A percentile compares a stretch with the other conserved stretches of the same genome.
These are phyloP conservation scores for Vesta saturnalis DNA, from an alignment of 2,888 invertebrate species.

Conservation along the genomic window DNA sequence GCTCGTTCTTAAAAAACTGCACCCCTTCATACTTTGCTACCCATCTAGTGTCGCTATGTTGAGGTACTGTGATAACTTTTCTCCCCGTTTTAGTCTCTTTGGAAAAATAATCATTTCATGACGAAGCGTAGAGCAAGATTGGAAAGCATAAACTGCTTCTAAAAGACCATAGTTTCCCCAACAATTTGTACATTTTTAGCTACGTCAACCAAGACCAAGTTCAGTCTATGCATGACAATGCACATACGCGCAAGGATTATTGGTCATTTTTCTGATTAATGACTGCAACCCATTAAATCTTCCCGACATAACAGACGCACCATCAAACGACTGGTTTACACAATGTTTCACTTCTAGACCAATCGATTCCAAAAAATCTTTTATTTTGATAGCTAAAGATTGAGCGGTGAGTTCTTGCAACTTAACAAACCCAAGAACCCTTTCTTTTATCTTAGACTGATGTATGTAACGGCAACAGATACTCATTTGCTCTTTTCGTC, in stretches of 20 bases:
- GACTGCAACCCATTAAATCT: no score
- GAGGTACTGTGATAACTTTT: no score
- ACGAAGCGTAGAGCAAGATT: no score
- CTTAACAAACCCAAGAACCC: not conserved
- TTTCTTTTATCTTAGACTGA: not conserved
- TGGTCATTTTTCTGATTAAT: not conserved
- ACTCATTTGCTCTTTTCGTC: not conserved
- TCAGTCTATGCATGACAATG: not conserved
- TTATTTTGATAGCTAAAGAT: not conserved
- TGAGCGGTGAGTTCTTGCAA: not conserved
- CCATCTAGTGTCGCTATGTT: no score
- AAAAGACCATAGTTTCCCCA: no score
- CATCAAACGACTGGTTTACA: not conserved
- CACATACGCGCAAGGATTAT: slow-evolving; percentile 29
- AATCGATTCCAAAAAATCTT: not conserved
- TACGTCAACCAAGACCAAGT: not conserved
- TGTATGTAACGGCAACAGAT: not conserved
- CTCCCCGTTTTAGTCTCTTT: no score
- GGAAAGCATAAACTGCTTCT: no score
- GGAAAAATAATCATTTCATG: no score
- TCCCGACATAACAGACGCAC: not conserved
- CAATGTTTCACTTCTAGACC: not conserved
- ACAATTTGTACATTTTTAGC: not conserved
- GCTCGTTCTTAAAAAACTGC: no score
- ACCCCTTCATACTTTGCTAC: no score